Conservation (phyloP, 2,888 invertebrate genomes). For the Drosophila helvetica region DNA sequence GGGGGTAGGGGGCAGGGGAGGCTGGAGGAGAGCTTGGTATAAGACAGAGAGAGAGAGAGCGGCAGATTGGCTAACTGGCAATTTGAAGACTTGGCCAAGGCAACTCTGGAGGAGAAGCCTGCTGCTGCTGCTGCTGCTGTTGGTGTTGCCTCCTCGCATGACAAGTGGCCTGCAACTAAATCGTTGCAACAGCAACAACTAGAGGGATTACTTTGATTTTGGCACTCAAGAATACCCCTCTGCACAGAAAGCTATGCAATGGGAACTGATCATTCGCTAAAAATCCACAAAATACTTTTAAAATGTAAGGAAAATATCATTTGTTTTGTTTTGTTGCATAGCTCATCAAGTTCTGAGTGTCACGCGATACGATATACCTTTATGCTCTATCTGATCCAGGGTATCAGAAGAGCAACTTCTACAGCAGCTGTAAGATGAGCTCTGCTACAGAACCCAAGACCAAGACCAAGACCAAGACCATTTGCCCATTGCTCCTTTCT, state of each 20-base stretch:
- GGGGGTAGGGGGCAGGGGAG: slow-evolving; percentile 4
- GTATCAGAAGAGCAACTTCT: slow-evolving; percentile 12
- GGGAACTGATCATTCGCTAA: background rate
- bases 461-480: slow-evolving; percentile 22
- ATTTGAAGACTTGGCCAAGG: slow-evolving; percentile 61
- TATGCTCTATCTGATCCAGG: background rate
- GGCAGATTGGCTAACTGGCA: slow-evolving; percentile 60
- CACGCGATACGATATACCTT: background rate
- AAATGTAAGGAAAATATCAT: background rate
- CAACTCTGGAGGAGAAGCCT: slow-evolving; percentile 44
- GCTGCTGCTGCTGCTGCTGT: slow-evolving; percentile 32
- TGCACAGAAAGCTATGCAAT: background rate
- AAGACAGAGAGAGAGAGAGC: background rate
- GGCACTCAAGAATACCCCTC: background rate
- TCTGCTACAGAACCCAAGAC: slow-evolving; percentile 30
- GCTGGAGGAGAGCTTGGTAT: background rate
- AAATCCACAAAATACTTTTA: too few relatives aligned
- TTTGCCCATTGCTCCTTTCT: slow-evolving; percentile 10
- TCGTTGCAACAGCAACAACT: slow-evolving; percentile 36
- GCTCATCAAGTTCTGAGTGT: background rate
- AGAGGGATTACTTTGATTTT: background rate
- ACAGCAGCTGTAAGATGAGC: slow-evolving; percentile 55
- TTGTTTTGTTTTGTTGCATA: background rate
- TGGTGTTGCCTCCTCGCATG: slow-evolving; percentile 61
- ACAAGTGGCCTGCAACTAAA: slow-evolving; percentile 68